Evolutionary conservation across 1,140 invertebrate genomes (phyloP).

Genomic region (Chironomus striatipennis): DNA sequence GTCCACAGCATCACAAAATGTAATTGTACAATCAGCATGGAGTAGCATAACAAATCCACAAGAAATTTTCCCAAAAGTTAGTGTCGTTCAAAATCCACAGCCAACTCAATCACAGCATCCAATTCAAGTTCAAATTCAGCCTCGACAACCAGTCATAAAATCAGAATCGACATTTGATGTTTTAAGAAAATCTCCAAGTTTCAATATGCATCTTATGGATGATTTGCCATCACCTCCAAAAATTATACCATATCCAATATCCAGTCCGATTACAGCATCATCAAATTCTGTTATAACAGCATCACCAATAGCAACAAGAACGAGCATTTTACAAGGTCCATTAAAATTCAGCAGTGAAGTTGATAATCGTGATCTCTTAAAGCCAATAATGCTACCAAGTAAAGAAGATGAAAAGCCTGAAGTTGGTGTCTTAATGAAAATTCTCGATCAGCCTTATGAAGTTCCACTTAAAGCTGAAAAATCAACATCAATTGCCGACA

Average conservation of each 20-base stretch:
- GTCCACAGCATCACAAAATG: background rate
- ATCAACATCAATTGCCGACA: constrained; percentile 49
- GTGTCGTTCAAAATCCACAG: constrained; percentile 26
- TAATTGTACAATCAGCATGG: background rate
- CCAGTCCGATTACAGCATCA: constrained; percentile 32
- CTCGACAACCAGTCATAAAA: background rate
- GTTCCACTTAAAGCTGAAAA: constrained; percentile 36
- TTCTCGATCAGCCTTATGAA: constrained; percentile 34
- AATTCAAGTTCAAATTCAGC: constrained; percentile 25
- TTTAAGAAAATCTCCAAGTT: constrained; percentile 38
- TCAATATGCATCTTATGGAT: constrained; percentile 37
- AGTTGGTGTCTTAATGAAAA: constrained; percentile 42
- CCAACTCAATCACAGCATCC: constrained; percentile 17
- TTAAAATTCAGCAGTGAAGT: constrained; percentile 21
- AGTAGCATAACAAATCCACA: constrained; percentile 24
- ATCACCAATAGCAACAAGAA: constrained; percentile 28
- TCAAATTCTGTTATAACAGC: background rate
- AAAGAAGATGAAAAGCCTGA: constrained; percentile 44
- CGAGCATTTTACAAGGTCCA: constrained; percentile 29
- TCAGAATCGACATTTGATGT: constrained; percentile 32
- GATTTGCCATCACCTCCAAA: constrained; percentile 26
- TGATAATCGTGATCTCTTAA: constrained; percentile 22
- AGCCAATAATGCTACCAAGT: constrained; percentile 28
- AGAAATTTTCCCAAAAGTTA: constrained; percentile 23
- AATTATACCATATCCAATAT: constrained; percentile 27